phyloP scores from a whole-genome alignment of 2,113 vertebrate species.

The Polypterus senegalus region DNA sequence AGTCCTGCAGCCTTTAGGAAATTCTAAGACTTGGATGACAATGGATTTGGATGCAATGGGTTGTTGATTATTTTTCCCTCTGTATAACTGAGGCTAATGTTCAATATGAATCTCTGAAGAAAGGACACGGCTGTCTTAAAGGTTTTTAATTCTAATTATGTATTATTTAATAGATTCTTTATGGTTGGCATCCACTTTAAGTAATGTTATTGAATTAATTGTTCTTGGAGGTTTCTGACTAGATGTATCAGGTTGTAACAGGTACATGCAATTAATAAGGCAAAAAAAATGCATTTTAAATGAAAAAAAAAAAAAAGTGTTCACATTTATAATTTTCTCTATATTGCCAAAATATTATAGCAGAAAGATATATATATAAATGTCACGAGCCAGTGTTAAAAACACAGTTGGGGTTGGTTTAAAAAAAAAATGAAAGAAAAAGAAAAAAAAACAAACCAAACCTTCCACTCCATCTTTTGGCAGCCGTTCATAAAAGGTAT shows the following conservation, averaged over 20 bases:
- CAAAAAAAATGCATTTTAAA: conserved; percentile 64
- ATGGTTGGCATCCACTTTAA: conserved; percentile 33
- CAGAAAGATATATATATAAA: conserved; percentile 9
- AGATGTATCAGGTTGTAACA: conserved; percentile 79
- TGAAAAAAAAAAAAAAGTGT: conserved; percentile 48
- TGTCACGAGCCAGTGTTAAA: conserved; percentile 80
- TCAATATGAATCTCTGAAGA: conserved; percentile 55
- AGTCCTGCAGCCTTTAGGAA: conserved; percentile 51
- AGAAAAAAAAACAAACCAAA: conserved; percentile 62
- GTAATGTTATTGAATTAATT: conserved; percentile 37
- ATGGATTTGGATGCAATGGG: conserved; percentile 48
- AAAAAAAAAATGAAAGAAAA: conserved; percentile 29
- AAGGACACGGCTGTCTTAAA: conserved; percentile 11
- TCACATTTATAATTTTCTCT: conserved; percentile 55
- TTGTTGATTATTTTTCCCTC: conserved; percentile 57
- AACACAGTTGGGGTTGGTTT: conserved; percentile 65
- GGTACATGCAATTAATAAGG: conserved; percentile 74
- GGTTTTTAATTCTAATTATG: too few species aligned
- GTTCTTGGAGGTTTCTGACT: conserved; percentile 70
- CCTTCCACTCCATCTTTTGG: conserved; percentile 77
- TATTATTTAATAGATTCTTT: conserved; percentile 27
- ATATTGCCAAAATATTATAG: conserved; percentile 71
- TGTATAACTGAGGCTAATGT: conserved; percentile 86
- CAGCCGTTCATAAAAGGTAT: conserved; percentile 82
- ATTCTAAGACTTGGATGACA: conserved; percentile 45